These are phyloP conservation scores for Drepana falcataria DNA, from an alignment of 2,888 invertebrate genomes.

Conservation along the genomic window DNA sequence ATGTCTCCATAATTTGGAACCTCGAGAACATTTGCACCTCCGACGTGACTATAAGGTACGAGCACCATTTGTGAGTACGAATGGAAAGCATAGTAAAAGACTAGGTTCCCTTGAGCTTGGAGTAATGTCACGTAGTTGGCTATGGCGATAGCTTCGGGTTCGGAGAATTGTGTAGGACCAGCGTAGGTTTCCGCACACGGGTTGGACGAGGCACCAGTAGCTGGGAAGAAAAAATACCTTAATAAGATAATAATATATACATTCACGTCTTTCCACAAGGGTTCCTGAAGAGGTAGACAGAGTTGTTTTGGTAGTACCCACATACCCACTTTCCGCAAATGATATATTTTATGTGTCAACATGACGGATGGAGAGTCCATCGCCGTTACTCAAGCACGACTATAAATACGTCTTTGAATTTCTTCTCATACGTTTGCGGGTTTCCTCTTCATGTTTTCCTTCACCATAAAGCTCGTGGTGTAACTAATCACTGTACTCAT, in stretches of 20 bases:
- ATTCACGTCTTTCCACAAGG: background rate
- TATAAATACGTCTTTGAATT: too few relatives aligned
- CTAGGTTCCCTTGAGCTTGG: constrained; percentile 33
- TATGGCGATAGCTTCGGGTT: constrained; percentile 71
- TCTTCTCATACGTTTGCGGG: too few relatives aligned
- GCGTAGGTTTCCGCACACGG: constrained; percentile 74
- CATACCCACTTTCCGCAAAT: too few relatives aligned
- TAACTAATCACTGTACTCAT: too few relatives aligned
- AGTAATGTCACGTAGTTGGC: constrained; percentile 47
- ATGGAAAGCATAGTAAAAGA: constrained; percentile 77
- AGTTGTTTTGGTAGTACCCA: too few relatives aligned
- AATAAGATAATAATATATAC: background rate
- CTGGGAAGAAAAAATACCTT: constrained; percentile 29
- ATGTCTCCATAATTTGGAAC: constrained; percentile 58
- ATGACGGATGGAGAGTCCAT: too few relatives aligned
- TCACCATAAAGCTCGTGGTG: too few relatives aligned
- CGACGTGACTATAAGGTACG: constrained; percentile 67
- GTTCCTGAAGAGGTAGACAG: too few relatives aligned
- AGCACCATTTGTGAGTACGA: constrained; percentile 76
- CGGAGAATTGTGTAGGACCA: constrained; percentile 74
- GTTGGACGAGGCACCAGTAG: constrained; percentile 52
- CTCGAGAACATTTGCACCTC: constrained; percentile 24
- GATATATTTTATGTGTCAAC: too few relatives aligned
- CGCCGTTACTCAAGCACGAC: too few relatives aligned
- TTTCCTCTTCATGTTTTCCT: too few relatives aligned